Evolutionary conservation across 2,797 vertebrate species (phyloP).

Genomic region (Bufotes viridis): DNA sequence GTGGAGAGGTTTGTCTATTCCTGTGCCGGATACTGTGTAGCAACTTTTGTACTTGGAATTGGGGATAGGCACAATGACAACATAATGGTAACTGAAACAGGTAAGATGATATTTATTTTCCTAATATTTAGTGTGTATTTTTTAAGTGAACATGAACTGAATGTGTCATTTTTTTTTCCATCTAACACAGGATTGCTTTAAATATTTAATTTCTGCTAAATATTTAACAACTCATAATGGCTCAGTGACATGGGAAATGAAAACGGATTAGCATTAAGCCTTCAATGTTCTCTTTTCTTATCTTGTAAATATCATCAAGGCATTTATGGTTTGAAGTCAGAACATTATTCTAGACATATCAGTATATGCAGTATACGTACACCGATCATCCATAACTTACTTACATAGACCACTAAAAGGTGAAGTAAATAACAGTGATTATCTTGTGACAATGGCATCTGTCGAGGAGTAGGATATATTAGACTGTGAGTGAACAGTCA

Average conservation of each 20-base stretch:
- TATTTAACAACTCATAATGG: conserved; percentile 46
- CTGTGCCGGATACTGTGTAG: conserved; percentile 97
- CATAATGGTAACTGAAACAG: conserved; percentile 98
- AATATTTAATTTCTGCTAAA: conserved; percentile 58
- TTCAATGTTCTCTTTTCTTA: conserved; percentile 27
- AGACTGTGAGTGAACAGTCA: no score
- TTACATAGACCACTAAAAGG: no score
- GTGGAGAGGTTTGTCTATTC: conserved; percentile 95
- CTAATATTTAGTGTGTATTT: conserved; percentile 9
- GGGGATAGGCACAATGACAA: conserved; percentile 99
- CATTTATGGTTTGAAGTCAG: conserved; percentile 14
- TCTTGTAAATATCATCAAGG: background rate
- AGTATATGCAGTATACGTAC: no score
- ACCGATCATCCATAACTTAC: no score
- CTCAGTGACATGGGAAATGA: conserved; percentile 32
- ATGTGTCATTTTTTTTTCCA: conserved; percentile 33
- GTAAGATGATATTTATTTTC: conserved; percentile 71
- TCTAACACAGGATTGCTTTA: conserved; percentile 32
- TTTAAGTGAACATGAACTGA: conserved; percentile 31
- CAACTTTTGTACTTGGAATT: conserved; percentile 96
- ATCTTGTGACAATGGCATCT: no score
- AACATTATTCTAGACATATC: conserved; percentile 6
- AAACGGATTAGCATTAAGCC: conserved; percentile 30
- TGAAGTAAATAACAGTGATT: no score
- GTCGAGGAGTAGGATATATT: no score